These are phyloP conservation scores for Achlya flavicornis DNA, from an alignment of 2,888 invertebrate genomes.

Conservation along the genomic window DNA sequence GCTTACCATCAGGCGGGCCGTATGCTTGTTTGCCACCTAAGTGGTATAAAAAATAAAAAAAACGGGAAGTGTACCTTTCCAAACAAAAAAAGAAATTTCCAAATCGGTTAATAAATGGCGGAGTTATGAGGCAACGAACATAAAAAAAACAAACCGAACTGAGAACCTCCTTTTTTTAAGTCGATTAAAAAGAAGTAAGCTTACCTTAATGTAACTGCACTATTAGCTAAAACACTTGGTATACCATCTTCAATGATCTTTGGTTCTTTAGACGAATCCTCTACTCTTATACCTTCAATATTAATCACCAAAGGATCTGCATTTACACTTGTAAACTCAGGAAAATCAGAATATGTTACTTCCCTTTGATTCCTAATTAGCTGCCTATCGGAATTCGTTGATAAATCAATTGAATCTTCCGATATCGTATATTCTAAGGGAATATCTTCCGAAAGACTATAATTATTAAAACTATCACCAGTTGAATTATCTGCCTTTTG, in stretches of 20 bases:
- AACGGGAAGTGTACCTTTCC: too few relatives aligned
- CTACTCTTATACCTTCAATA: constrained; percentile 84
- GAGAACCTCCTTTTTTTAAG: too few relatives aligned
- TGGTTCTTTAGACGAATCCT: constrained; percentile 83
- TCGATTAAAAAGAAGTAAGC: constrained; percentile 12
- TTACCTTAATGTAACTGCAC: constrained; percentile 81
- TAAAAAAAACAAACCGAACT: too few relatives aligned
- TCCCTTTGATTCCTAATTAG: constrained; percentile 31
- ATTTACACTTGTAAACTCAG: constrained; percentile 47
- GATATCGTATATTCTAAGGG: neutral
- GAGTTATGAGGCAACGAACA: too few relatives aligned
- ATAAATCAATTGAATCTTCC: neutral
- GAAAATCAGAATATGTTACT: constrained; percentile 19
- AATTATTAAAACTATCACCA: too few relatives aligned
- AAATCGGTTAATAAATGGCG: too few relatives aligned
- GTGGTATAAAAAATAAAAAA: too few relatives aligned
- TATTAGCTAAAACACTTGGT: constrained; percentile 86
- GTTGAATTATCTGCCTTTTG: too few relatives aligned
- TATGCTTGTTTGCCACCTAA: too few relatives aligned
- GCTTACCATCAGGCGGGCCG: too few relatives aligned
- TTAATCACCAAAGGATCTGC: constrained; percentile 39
- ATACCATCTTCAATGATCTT: constrained; percentile 83
- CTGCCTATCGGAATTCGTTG: constrained; percentile 3
- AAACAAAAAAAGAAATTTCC: too few relatives aligned
- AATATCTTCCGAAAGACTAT: neutral